A percentile compares a stretch with the other conserved stretches of the same genome.
Conservation (phyloP, 1,140 invertebrate species). For the Pachyrhynchus sulphureomaculatus region DNA sequence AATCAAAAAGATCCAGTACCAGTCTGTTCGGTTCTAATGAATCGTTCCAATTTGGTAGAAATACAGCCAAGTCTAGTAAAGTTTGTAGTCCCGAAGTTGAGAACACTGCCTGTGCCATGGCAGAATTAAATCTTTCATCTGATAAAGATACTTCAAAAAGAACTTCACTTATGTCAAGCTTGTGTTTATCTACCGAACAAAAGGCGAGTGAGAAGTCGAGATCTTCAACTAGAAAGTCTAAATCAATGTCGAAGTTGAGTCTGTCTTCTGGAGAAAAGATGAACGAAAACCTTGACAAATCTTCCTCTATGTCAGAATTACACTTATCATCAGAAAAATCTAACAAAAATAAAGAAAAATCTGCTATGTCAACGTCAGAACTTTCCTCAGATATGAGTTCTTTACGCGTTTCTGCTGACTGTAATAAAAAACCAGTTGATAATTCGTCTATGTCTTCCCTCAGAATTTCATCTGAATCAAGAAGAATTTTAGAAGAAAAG, state of each 20-base stretch:
- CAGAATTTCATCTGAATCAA: background rate
- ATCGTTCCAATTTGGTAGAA: background rate
- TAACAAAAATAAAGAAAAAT: background rate
- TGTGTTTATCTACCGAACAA: no score
- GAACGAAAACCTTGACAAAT: background rate
- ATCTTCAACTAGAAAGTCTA: no score
- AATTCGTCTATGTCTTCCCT: no score
- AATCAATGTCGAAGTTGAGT: no score
- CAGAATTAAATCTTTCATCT: conserved; percentile 15
- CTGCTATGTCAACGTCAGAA: background rate
- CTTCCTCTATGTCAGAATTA: background rate
- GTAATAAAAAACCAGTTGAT: background rate
- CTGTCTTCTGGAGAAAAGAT: background rate
- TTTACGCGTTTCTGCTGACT: background rate
- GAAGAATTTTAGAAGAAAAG: background rate
- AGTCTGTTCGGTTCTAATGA: background rate
- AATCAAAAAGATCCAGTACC: background rate
- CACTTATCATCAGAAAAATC: background rate
- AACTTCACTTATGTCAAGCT: no score
- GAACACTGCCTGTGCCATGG: conserved; percentile 5
- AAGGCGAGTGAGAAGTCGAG: no score
- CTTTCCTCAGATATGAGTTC: background rate
- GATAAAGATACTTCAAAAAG: background rate
- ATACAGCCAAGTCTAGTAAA: background rate
- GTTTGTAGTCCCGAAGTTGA: background rate